phyloP scores from a whole-genome alignment of 37 sponge, comb jelly and placozoan genomes.

The Amphimedon queenslandica region DNA sequence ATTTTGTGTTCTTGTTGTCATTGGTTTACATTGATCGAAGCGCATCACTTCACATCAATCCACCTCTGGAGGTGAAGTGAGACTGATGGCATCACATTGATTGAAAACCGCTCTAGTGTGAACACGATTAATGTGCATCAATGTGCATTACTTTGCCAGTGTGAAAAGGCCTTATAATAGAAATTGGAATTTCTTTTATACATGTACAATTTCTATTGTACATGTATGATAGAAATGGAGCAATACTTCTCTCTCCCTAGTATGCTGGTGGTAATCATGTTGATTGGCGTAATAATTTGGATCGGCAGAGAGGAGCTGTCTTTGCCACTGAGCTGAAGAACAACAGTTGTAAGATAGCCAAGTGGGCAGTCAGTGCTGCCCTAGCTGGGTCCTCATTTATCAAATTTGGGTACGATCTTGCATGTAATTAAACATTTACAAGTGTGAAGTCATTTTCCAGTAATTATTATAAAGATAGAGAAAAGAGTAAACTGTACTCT shows the following conservation, averaged over 20 bases:
- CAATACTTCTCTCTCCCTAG: slow-evolving; percentile 14
- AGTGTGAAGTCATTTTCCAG: too few species aligned
- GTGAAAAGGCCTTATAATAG: not conserved
- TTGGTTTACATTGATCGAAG: too few species aligned
- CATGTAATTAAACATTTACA: too few species aligned
- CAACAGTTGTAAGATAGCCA: slow-evolving; percentile 94
- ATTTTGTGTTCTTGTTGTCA: too few species aligned
- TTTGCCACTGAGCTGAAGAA: slow-evolving; percentile 98
- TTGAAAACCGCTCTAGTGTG: too few species aligned
- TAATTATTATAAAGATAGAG: too few species aligned
- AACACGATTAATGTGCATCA: too few species aligned
- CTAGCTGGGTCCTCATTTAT: slow-evolving; percentile 89
- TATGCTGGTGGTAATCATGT: slow-evolving; percentile 37
- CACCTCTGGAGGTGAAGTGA: too few species aligned
- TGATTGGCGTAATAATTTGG: slow-evolving; percentile 96
- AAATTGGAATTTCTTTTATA: not conserved
- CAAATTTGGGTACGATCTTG: slow-evolving; percentile 85
- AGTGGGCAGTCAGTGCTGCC: slow-evolving; percentile 87
- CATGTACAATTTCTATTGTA: too few species aligned
- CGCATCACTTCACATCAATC: too few species aligned
- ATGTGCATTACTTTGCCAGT: not conserved
- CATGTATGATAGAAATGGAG: too few species aligned
- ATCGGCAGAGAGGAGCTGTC: slow-evolving; percentile 93
- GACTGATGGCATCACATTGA: not conserved
- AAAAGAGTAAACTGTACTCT: too few species aligned